phyloP scores from a whole-genome alignment of 1,140 invertebrate species.

The Epicauta chinensis region DNA sequence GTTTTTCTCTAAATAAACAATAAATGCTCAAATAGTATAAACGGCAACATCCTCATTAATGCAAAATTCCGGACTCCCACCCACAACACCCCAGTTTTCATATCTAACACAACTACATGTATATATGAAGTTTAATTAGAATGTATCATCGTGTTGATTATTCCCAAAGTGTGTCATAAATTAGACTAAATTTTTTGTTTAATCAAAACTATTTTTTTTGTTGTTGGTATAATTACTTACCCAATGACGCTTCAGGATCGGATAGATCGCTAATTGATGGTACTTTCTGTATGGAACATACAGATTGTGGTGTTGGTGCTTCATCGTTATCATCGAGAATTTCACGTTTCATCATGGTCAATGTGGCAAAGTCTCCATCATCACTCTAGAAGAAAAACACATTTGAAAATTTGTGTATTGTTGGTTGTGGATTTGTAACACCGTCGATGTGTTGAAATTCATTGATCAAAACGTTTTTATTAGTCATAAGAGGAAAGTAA shows the following conservation, averaged over 20 bases:
- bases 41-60: constrained; percentile 22
- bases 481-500: constrained; percentile 4
- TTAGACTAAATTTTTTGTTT: no score
- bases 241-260: constrained; percentile 72
- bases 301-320: constrained; percentile 25
- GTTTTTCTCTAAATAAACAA: not conserved
- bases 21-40: constrained; percentile 19
- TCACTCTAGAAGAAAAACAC: constrained; percentile 24
- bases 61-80: constrained; percentile 6
- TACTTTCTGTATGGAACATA: constrained; percentile 69
- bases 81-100: not conserved
- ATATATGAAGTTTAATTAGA: constrained; percentile 5
- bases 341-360: constrained; percentile 37
- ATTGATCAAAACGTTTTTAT: constrained; percentile 3
- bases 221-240: constrained; percentile 54
- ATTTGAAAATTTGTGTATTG: constrained; percentile 1
- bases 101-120: no score
- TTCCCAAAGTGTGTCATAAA: not conserved
- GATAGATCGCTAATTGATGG: constrained; percentile 77
- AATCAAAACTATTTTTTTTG: no score
- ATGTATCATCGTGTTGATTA: constrained; percentile 1
- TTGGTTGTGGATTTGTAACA: not conserved
- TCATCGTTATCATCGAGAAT: constrained; percentile 35
- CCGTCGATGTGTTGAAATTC: constrained; percentile 5
- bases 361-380: constrained; percentile 20